These are phyloP conservation scores for Thrips palmi DNA, from an alignment of 1,140 invertebrate genomes.

Conservation along the genomic window DNA sequence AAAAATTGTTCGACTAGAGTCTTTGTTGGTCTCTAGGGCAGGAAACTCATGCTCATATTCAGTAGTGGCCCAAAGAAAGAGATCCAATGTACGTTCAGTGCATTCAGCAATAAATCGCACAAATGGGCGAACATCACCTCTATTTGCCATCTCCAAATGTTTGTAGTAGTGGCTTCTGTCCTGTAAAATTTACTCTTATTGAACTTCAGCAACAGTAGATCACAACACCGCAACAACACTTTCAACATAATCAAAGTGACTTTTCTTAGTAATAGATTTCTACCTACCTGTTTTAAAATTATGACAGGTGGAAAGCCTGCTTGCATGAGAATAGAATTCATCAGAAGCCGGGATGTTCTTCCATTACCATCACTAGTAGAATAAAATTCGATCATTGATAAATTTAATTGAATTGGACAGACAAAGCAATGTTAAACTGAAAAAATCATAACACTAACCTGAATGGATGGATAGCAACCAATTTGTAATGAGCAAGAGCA, in stretches of 20 bases:
- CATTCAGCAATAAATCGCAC: constrained; percentile 88
- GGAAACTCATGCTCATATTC: constrained; percentile 30
- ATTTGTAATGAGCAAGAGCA: constrained; percentile 87
- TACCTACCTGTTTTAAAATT: constrained; percentile 71
- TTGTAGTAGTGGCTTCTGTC: no score
- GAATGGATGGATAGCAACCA: constrained; percentile 90
- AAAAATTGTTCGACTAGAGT: no score
- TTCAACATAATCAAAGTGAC: not conserved
- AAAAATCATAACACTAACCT: no score
- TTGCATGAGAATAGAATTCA: constrained; percentile 96
- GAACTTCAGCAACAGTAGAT: no score
- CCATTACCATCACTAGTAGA: constrained; percentile 92
- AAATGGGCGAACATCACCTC: constrained; percentile 82
- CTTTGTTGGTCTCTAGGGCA: constrained; percentile 23
- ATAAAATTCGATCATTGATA: no score
- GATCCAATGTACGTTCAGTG: constrained; percentile 81
- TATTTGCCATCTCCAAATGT: constrained; percentile 73
- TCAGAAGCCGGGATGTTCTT: constrained; percentile 78
- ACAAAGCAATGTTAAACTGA: no score
- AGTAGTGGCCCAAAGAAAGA: constrained; percentile 69
- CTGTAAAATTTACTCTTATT: constrained; percentile 16
- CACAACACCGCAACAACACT: not conserved
- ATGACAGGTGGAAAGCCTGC: constrained; percentile 94
- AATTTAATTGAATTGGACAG: no score
- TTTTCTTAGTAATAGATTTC: no score